Percentiles rank a stretch among this genome's conserved stretches.
phyloP scores from a whole-genome alignment of 2,888 invertebrate species.

The Furcula furcula region DNA sequence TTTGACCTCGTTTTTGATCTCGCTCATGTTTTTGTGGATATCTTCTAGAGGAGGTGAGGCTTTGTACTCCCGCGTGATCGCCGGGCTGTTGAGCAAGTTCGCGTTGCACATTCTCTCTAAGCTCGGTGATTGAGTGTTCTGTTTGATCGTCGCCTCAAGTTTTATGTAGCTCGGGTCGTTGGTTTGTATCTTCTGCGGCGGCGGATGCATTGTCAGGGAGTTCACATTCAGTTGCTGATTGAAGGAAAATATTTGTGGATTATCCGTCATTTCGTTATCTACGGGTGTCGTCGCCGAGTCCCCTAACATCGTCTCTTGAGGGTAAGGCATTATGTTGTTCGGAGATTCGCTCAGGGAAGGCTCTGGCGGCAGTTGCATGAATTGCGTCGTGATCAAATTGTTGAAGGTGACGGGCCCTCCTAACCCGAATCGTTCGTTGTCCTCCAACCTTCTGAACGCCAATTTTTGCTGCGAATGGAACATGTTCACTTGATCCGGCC shows the following conservation, averaged over 20 bases:
- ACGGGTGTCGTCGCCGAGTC: conserved; percentile 58
- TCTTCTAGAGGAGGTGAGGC: conserved; percentile 73
- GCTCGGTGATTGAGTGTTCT: conserved; percentile 72
- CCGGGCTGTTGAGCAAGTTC: conserved; percentile 55
- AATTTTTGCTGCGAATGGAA: conserved; percentile 77
- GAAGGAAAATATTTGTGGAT: conserved; percentile 66
- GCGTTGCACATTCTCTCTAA: conserved; percentile 72
- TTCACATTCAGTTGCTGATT: conserved; percentile 67
- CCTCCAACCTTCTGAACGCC: conserved; percentile 70
- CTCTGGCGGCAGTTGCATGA: conserved; percentile 70
- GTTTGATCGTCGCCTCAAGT: conserved; percentile 70
- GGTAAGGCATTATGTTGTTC: conserved; percentile 55
- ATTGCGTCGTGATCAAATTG: conserved; percentile 71
- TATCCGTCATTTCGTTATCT: conserved; percentile 48
- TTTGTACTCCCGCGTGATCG: conserved; percentile 64
- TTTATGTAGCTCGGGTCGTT: conserved; percentile 75
- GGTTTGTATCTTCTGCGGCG: conserved; percentile 62
- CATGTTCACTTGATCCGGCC: conserved; percentile 74
- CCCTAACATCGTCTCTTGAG: conserved; percentile 57
- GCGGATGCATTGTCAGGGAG: conserved; percentile 60
- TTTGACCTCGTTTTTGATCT: conserved; percentile 73
- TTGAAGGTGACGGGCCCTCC: conserved; percentile 70
- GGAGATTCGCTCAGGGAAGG: conserved; percentile 64
- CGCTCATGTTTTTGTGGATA: conserved; percentile 69
- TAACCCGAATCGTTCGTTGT: conserved; percentile 66